Percentiles rank a stretch among this genome's conserved stretches.
These are phyloP conservation scores for Arctocebus calabarensis DNA, from an alignment of 2,797 vertebrate species.

Conservation along the genomic window DNA sequence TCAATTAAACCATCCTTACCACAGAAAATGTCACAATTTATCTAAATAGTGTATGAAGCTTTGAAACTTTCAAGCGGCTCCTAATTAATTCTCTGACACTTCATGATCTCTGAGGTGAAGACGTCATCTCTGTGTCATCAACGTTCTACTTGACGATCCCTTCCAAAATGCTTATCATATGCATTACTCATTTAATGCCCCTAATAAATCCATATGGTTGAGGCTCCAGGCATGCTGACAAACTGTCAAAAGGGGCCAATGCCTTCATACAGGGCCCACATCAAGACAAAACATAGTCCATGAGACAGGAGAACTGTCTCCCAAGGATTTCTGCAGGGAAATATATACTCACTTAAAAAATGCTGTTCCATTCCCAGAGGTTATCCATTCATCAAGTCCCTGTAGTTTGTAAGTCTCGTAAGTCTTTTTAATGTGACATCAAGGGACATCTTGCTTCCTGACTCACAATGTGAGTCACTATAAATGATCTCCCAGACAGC, in stretches of 20 bases:
- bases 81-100: slow-evolving; percentile 12
- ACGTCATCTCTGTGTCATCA: neutral
- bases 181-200: neutral
- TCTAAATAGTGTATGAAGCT: neutral
- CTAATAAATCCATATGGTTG: slow-evolving; percentile 21
- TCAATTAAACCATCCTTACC: slow-evolving; percentile 10
- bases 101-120: slow-evolving; percentile 1
- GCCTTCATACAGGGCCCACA: neutral
- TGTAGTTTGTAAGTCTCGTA: slow-evolving; percentile 13
- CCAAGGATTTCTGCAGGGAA: slow-evolving; percentile 31
- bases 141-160: neutral
- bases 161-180: neutral
- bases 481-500: neutral
- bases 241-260: neutral
- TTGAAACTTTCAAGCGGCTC: neutral
- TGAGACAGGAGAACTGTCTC: neutral
- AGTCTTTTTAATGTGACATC: slow-evolving; percentile 57
- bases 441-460: slow-evolving; percentile 32
- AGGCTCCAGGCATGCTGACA: neutral
- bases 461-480: slow-evolving; percentile 56
- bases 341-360: slow-evolving; percentile 17
- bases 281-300: slow-evolving; percentile 31
- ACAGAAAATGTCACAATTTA: slow-evolving; percentile 26
- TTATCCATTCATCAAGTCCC: slow-evolving; percentile 8
- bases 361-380: neutral